Conservation (phyloP, 2,797 vertebrate species). For the Hydrophis major region DNA sequence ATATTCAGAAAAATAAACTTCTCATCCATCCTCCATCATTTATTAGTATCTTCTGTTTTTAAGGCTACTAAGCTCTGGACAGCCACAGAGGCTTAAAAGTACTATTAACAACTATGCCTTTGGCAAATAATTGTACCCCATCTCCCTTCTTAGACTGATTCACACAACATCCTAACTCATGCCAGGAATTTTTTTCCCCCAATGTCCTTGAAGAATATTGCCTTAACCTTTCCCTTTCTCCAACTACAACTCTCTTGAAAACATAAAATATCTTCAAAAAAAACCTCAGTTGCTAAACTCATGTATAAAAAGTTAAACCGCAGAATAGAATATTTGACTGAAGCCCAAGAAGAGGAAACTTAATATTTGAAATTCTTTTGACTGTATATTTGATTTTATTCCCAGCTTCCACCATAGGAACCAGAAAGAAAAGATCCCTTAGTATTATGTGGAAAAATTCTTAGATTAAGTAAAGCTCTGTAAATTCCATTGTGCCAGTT, state of each 20-base stretch:
- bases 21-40: neutral
- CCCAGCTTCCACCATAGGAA: conserved; percentile 46
- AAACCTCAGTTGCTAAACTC: conserved; percentile 53
- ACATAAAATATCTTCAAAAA: conserved; percentile 11
- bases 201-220: neutral
- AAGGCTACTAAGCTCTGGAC: neutral
- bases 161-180: neutral
- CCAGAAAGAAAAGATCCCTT: conserved; percentile 43
- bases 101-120: neutral
- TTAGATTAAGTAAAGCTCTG: conserved; percentile 38
- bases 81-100: neutral
- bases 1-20: neutral
- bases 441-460: conserved; percentile 32
- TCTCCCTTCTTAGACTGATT: neutral
- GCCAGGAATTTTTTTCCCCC: neutral
- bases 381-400: conserved; percentile 57
- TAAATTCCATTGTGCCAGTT: conserved; percentile 39
- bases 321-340: conserved; percentile 49
- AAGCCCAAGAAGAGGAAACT: conserved; percentile 37
- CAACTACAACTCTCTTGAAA: neutral
- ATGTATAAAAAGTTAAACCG: conserved; percentile 52
- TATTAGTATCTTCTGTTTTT: neutral
- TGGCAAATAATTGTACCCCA: neutral
- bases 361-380: conserved; percentile 51
- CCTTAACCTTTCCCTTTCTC: neutral